These are phyloP conservation scores for Salticus scenicus DNA, from an alignment of 2,888 invertebrate genomes.

Conservation along the genomic window DNA sequence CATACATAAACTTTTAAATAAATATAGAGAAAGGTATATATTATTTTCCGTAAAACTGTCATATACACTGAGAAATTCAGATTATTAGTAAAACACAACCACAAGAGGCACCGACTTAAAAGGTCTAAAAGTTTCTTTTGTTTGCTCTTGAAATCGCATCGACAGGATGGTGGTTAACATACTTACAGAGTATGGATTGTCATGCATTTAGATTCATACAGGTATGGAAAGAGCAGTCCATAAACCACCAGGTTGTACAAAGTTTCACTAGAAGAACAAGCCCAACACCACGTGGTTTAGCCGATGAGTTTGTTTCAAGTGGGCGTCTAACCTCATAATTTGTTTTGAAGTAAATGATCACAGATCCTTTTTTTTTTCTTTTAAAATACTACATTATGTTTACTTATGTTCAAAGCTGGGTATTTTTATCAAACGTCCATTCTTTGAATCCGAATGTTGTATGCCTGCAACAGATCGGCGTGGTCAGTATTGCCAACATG, in stretches of 20 bases:
- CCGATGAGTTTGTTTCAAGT: neutral
- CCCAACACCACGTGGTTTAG: neutral
- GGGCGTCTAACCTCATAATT: too few relatives aligned
- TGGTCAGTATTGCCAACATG: too few relatives aligned
- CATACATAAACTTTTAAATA: constrained; percentile 63
- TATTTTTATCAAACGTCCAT: too few relatives aligned
- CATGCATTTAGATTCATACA: constrained; percentile 52
- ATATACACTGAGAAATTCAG: constrained; percentile 48
- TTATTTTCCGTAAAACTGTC: constrained; percentile 43
- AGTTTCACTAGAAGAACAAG: neutral
- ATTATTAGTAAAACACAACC: constrained; percentile 37
- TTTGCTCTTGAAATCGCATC: constrained; percentile 38
- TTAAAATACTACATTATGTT: too few relatives aligned
- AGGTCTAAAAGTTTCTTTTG: constrained; percentile 39
- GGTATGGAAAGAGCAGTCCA: constrained; percentile 26
- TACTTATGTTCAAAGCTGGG: too few relatives aligned
- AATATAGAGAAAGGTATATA: constrained; percentile 66
- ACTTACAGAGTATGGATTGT: constrained; percentile 57
- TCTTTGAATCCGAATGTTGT: too few relatives aligned
- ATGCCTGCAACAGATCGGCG: too few relatives aligned
- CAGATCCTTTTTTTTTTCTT: too few relatives aligned
- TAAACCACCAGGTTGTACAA: neutral
- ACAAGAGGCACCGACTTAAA: constrained; percentile 52
- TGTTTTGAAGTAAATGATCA: too few relatives aligned
- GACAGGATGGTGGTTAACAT: constrained; percentile 40